These are phyloP conservation scores for Lasioglossum malachurum DNA, from an alignment of 2,888 invertebrate genomes.

Conservation along the genomic window DNA sequence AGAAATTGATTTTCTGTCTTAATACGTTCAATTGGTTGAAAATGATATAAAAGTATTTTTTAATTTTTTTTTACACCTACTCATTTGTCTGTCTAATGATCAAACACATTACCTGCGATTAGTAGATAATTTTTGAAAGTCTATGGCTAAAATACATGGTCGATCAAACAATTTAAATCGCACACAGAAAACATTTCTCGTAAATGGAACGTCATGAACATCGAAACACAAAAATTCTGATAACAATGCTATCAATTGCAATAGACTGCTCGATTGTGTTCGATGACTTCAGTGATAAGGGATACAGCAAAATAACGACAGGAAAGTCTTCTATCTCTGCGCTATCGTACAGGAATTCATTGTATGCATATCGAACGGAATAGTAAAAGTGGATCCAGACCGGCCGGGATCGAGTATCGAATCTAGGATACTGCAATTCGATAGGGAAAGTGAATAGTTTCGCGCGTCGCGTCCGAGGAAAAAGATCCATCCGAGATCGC, in stretches of 20 bases:
- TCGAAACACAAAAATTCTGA: neutral
- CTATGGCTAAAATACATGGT: too few relatives aligned
- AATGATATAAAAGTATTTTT: too few relatives aligned
- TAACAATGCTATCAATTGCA: neutral
- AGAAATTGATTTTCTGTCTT: too few relatives aligned
- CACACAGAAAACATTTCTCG: too few relatives aligned
- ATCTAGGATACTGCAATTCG: slow-evolving; percentile 20
- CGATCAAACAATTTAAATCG: too few relatives aligned
- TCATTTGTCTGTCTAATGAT: too few relatives aligned
- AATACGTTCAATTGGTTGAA: too few relatives aligned
- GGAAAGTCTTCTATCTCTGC: neutral
- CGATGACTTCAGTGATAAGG: neutral
- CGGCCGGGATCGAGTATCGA: neutral
- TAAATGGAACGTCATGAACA: neutral
- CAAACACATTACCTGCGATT: too few relatives aligned
- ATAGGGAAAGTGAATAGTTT: slow-evolving; percentile 42
- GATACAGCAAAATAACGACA: neutral
- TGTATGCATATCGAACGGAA: neutral
- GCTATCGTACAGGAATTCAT: neutral
- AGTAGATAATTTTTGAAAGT: too few relatives aligned
- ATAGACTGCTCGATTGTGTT: neutral
- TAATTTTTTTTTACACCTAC: too few relatives aligned
- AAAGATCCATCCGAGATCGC: slow-evolving; percentile 9
- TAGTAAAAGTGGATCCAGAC: neutral
- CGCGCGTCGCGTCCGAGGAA: neutral